These are phyloP conservation scores for Morpho deidamia DNA, from an alignment of 2,888 invertebrate genomes.

Conservation along the genomic window DNA sequence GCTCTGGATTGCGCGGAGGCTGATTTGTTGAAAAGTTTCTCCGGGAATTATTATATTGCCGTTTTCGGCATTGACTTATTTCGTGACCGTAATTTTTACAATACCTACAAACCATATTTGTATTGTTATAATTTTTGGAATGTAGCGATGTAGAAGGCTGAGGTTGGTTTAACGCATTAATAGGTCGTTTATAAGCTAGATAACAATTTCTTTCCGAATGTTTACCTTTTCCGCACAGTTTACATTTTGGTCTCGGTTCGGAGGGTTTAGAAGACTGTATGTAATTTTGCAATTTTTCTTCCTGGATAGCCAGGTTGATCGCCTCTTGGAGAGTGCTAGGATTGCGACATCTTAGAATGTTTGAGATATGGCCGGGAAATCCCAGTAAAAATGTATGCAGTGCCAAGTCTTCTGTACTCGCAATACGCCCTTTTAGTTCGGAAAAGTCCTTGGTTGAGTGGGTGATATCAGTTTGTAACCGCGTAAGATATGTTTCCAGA, in stretches of 20 bases:
- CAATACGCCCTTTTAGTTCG: too few relatives aligned
- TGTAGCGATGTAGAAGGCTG: not conserved
- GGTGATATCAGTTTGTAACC: too few relatives aligned
- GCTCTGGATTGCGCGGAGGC: not conserved
- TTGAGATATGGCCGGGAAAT: not conserved
- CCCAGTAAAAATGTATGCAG: not conserved
- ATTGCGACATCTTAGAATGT: not conserved
- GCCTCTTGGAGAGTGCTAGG: not conserved
- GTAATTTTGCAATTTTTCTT: conserved; percentile 3
- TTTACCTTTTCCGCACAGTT: not conserved
- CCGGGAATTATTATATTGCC: not conserved
- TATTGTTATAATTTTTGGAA: not conserved
- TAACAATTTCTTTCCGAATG: not conserved
- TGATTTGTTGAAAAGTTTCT: not conserved
- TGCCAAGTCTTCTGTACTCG: not conserved
- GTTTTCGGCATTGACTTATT: conserved; percentile 1
- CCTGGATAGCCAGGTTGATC: not conserved
- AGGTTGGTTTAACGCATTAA: not conserved
- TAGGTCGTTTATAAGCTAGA: not conserved
- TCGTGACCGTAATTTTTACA: not conserved
- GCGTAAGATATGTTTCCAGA: too few relatives aligned
- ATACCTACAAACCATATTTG: not conserved
- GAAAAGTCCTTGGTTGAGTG: too few relatives aligned
- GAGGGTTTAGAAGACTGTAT: not conserved
- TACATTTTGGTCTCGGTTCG: not conserved